phyloP scores from a whole-genome alignment of 2,113 vertebrate genomes.

The Illadopsis cleaveri region DNA sequence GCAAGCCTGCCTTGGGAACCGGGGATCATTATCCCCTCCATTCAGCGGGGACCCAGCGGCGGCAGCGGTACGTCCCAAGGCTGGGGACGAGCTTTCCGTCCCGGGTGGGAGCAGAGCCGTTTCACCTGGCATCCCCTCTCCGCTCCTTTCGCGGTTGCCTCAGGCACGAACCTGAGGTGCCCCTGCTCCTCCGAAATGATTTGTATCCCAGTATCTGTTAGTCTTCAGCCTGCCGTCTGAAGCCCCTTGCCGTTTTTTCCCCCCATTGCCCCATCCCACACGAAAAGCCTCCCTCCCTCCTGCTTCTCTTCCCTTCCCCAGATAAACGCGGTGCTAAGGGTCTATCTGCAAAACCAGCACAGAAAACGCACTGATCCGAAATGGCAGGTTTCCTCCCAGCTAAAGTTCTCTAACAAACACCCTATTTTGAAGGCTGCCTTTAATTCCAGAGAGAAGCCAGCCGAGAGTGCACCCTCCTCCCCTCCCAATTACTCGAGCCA shows the following conservation, averaged over 20 bases:
- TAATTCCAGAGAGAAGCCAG: not conserved
- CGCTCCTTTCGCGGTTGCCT: not conserved
- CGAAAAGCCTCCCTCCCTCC: not conserved
- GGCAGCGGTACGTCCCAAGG: conserved; percentile 32
- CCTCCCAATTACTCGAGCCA: not conserved
- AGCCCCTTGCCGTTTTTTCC: not conserved
- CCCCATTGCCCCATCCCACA: not conserved
- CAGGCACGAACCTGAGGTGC: not conserved
- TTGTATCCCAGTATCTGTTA: not conserved
- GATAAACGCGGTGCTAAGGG: not conserved
- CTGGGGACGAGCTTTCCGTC: conserved; percentile 1
- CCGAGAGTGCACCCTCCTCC: not conserved
- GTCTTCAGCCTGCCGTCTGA: not conserved
- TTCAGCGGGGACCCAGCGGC: conserved; percentile 70
- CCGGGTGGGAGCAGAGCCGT: not conserved
- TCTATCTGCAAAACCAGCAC: not conserved
- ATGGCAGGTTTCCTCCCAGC: conserved; percentile 13
- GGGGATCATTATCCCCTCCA: conserved; percentile 79
- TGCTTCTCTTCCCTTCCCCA: not conserved
- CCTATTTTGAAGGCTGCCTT: not conserved
- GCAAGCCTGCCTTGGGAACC: conserved; percentile 82
- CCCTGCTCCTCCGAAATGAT: not conserved
- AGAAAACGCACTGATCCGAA: conserved; percentile 22
- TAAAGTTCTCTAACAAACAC: not conserved
- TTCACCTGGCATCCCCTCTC: not conserved